Evolutionary conservation across 2,797 vertebrate species (phyloP), one percentile per base, ranked within the genome.

Genomic region (Liparis tanakae): DNA sequence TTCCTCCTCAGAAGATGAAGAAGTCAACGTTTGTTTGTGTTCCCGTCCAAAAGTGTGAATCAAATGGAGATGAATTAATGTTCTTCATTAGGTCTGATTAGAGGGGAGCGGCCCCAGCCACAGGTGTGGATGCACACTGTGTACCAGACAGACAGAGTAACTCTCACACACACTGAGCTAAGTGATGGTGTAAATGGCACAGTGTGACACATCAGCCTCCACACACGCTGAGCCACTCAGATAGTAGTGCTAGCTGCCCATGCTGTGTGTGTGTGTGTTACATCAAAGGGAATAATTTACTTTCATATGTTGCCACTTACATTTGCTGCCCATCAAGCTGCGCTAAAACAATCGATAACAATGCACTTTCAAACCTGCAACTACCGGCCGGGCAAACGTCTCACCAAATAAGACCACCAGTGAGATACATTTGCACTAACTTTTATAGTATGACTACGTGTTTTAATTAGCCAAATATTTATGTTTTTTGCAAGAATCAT

Each of bases 1-100:
- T 80, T 51, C n/a, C 10, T 10, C 48, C 48, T 50, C 9, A 48
- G 10, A 46, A 44, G n/a, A n/a, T n/a, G n/a, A 44, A 43, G n/a
- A 70, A 78, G 44, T 62, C 9, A 67, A 73, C 22, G 13, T 61
- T 57, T 30, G 34, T 55, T 1, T 5, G 62, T 36, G 79, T 80
- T 70, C 61, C 62, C 1, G 56, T 85, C 70, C 70, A 80, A 84
- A 88, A 80, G 79, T 90, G 85, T 88, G 87, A 84, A 87, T 86
- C 81, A 88, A 90, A 91, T 90, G 79, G 84, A 86, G 83, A 91
- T 89, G 85, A 92, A 89, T 91, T 88, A 92, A 91, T 91, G 90
- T 92, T 90, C 91, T 88, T 90, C 83, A 93, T 92, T 91, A 91
- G 76, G 74, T 66, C 30, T 84, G 84, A 92, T 93, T 91, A 91